A percentile compares a stretch with the other conserved stretches of the same genome.
phyloP scores from a whole-genome alignment of 2,888 invertebrate genomes.

The Microplitis deprimator region DNA sequence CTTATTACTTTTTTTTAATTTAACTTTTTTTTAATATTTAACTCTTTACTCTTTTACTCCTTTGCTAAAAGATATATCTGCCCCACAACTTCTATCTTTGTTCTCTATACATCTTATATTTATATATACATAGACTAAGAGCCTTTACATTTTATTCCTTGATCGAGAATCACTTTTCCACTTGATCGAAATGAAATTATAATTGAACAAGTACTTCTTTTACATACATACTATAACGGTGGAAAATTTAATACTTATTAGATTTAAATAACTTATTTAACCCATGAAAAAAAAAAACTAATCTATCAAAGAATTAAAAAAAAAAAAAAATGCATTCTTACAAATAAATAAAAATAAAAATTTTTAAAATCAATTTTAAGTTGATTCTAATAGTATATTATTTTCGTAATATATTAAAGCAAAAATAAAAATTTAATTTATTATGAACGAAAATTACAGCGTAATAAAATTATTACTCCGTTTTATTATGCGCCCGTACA shows the following conservation, averaged over 20 bases:
- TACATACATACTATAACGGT: neutral
- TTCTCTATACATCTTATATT: constrained; percentile 9
- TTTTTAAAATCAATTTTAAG: too few relatives aligned
- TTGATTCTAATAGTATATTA: neutral
- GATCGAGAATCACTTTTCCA: constrained; percentile 46
- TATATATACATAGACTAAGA: neutral
- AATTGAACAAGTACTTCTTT: constrained; percentile 19
- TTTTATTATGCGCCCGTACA: neutral
- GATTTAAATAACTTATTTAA: too few relatives aligned
- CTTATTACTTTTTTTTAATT: constrained; percentile 23
- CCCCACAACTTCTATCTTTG: constrained; percentile 33
- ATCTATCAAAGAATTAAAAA: neutral
- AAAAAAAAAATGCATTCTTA: neutral
- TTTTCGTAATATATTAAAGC: neutral
- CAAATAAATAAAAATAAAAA: neutral
- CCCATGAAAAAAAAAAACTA: neutral
- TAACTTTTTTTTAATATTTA: constrained; percentile 16
- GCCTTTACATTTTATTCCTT: constrained; percentile 12
- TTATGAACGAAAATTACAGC: neutral
- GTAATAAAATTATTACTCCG: neutral
- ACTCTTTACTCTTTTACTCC: constrained; percentile 19
- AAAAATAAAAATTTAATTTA: neutral
- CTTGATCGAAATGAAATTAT: constrained; percentile 36
- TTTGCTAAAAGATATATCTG: constrained; percentile 30
- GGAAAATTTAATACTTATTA: constrained; percentile 11